A percentile compares a stretch with the other conserved stretches of the same genome.
Conservation (phyloP, 2,888 invertebrate genomes). For the Arge pagana region DNA sequence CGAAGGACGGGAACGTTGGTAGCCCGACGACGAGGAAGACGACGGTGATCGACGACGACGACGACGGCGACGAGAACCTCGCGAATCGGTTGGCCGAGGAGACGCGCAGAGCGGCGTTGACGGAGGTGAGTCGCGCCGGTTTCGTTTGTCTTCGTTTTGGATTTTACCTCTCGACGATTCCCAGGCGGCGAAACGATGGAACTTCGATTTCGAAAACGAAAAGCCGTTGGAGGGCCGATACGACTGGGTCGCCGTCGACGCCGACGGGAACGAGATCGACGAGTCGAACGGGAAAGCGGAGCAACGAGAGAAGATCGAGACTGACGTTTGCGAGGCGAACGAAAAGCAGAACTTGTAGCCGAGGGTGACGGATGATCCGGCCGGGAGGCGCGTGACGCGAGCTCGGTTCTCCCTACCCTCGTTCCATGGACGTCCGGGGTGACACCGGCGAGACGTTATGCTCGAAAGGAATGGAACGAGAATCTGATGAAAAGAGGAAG, state of each 20-base stretch:
- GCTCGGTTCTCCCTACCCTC: background rate
- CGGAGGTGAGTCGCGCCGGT: slow-evolving; percentile 35
- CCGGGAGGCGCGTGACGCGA: background rate
- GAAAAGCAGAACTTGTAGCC: background rate
- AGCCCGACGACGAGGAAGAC: too few species aligned
- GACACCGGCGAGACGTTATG: background rate
- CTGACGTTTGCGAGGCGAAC: slow-evolving; percentile 12
- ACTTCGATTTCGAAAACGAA: slow-evolving; percentile 65
- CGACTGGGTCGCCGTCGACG: slow-evolving; percentile 58
- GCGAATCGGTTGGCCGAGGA: slow-evolving; percentile 43
- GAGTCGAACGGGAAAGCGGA: background rate
- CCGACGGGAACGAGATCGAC: slow-evolving; percentile 8
- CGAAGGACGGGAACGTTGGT: slow-evolving; percentile 51
- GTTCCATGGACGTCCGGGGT: background rate
- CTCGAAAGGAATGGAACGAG: background rate
- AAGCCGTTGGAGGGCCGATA: slow-evolving; percentile 59
- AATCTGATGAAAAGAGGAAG: background rate
- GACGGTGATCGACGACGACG: background rate
- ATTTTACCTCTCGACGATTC: background rate
- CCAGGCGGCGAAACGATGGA: slow-evolving; percentile 59
- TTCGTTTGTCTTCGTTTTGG: background rate
- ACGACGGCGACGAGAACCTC: slow-evolving; percentile 34
- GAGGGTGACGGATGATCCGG: background rate
- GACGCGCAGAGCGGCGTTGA: slow-evolving; percentile 30
- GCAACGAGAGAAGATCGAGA: slow-evolving; percentile 11